Evolutionary conservation across 2,113 vertebrate genomes (phyloP).

Genomic region (Hyla sarda): DNA sequence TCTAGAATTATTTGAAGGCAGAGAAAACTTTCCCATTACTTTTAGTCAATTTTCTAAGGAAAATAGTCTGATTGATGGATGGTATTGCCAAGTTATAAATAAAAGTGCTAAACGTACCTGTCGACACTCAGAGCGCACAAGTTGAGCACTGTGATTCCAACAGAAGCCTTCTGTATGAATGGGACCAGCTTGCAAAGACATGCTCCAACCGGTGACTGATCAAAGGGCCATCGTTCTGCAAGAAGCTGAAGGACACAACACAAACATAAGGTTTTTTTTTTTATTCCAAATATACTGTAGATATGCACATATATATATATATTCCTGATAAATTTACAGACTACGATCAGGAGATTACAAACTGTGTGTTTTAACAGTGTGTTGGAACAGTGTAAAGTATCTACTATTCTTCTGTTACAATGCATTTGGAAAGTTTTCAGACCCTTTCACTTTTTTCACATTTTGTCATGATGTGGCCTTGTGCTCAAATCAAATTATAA

Average conservation of each 20-base stretch:
- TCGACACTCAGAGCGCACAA: conserved; percentile 96
- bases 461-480: too few species aligned
- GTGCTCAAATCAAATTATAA: too few species aligned
- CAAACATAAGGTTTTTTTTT: background rate
- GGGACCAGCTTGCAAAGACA: conserved; percentile 92
- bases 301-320: background rate
- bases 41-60: background rate
- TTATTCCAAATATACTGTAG: too few species aligned
- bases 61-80: background rate
- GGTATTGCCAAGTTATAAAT: background rate
- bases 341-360: too few species aligned
- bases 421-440: too few species aligned
- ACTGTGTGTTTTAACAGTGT: too few species aligned
- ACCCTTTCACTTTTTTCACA: too few species aligned
- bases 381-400: too few species aligned
- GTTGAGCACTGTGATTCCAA: conserved; percentile 97
- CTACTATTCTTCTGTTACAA: too few species aligned
- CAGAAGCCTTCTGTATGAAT: conserved; percentile 96
- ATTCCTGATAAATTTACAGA: too few species aligned
- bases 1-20: background rate
- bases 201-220: conserved; percentile 75
- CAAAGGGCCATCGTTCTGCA: conserved; percentile 81
- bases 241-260: conserved; percentile 80
- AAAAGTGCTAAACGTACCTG: conserved; percentile 78
- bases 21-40: background rate